Evolutionary conservation across 2,888 invertebrate species (phyloP), one percentile per base, ranked within the genome.

Genomic region (Drosophila algonquin): DNA sequence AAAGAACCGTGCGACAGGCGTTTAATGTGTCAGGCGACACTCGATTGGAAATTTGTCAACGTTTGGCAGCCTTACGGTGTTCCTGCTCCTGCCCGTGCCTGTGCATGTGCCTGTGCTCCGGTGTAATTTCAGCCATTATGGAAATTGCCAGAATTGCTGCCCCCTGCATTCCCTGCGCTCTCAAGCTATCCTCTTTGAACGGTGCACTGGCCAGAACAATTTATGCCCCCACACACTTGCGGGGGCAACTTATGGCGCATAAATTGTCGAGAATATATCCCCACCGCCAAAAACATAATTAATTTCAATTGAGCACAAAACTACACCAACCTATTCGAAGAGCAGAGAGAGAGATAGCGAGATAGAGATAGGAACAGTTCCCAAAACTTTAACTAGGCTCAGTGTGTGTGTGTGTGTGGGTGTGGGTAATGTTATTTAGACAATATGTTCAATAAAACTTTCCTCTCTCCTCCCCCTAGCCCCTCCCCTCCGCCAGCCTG

Each of bases 381-480:
- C 21, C 30, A 40, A 71, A 79, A 79, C 60, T 75, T 73, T 14
- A 72, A n/a, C 44, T 52, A 63, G 24, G 32, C 35, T 40, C n/a
- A 61, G 65, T 63, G 73, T 50, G 40, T 14, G 51, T 61, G 67
- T 1, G 35, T 35, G 12, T 4, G 35, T 35, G 35, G 12, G 35
- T 35, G 69, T 57, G 77, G 32, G 32, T 32, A 69, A 75, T 74
- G 68, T 81, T 87, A 82, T 85, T 82, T 85, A 62, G 86, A 82
- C 88, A 84, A 89, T 89, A 84, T 84, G 83, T 81, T 85, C 75
- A 63, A 89, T 87, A 75, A 79, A 84, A 84, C 88, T 89, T 89
- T 89, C 53, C 52, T 53, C 44, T 70, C 73, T 72, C 54, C 51
- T 52, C 45, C 70, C 73, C 71, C 69, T 71, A 61, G 52, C 24